These are phyloP conservation scores for Chionis minor DNA, from an alignment of 2,113 vertebrate species.

Conservation along the genomic window DNA sequence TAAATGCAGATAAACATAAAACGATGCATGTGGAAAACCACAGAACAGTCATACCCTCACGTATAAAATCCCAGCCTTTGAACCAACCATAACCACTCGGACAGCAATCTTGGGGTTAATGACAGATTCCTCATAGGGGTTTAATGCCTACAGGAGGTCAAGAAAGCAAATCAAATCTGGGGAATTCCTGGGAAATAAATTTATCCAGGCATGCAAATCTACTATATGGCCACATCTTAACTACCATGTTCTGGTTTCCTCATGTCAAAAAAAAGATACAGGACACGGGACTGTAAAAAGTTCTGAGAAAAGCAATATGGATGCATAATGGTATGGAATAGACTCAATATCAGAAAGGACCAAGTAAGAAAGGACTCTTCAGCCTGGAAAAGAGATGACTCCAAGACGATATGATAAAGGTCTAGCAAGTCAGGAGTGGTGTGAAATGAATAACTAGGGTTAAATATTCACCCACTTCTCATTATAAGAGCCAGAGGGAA, in stretches of 20 bases:
- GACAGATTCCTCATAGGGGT: neutral
- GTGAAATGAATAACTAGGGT: neutral
- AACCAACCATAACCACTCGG: neutral
- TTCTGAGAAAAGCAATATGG: neutral
- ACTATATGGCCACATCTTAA: neutral
- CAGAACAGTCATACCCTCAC: neutral
- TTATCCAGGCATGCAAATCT: neutral
- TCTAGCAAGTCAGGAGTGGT: neutral
- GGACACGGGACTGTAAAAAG: neutral
- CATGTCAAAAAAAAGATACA: neutral
- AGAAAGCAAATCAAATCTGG: neutral
- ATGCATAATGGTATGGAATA: neutral
- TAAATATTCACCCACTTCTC: neutral
- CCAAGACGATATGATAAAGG: neutral
- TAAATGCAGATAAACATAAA: neutral
- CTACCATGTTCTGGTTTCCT: neutral
- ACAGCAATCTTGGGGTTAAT: neutral
- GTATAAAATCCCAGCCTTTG: neutral
- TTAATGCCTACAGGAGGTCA: neutral
- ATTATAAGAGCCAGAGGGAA: neutral
- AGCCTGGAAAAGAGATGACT: neutral
- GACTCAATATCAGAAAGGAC: neutral
- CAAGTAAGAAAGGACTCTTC: neutral
- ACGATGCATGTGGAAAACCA: neutral
- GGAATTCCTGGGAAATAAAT: neutral